phyloP scores from a whole-genome alignment of 2,797 vertebrate species.

The Myotis myotis region DNA sequence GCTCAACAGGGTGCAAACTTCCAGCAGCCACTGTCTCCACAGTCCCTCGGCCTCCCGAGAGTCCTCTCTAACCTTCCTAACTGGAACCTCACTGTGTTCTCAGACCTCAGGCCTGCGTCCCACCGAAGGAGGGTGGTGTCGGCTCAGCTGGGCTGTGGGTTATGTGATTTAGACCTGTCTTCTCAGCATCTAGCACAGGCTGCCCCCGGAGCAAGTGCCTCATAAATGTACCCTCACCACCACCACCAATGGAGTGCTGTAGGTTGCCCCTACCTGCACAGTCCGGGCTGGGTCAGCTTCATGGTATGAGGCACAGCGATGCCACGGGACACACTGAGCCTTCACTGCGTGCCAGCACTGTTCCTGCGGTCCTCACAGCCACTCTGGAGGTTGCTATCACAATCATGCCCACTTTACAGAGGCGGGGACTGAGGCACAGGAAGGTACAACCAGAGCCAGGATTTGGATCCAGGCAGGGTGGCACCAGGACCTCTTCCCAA shows the following conservation, averaged over 20 bases:
- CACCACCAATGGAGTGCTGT: background rate
- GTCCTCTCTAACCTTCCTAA: background rate
- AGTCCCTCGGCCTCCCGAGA: rapidly evolving
- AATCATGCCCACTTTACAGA: background rate
- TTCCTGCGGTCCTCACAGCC: background rate
- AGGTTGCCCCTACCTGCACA: background rate
- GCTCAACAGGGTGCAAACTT: background rate
- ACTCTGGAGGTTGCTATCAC: background rate
- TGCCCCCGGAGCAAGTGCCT: background rate
- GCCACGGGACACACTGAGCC: background rate
- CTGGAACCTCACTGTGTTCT: background rate
- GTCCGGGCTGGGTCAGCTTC: background rate
- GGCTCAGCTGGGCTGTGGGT: background rate
- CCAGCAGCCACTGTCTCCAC: background rate
- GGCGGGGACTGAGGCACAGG: background rate
- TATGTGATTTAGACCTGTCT: background rate
- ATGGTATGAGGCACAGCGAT: background rate
- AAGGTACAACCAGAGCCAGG: background rate
- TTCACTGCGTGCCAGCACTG: background rate
- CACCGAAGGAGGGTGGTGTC: rapidly evolving
- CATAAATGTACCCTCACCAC: background rate
- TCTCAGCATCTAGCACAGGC: background rate
- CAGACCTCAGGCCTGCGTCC: background rate
- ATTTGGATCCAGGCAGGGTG: background rate
- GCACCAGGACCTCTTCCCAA: background rate